A percentile compares a stretch with the other conserved stretches of the same genome.
phyloP scores from a whole-genome alignment of 2,113 vertebrate genomes.

The Reinhardtius hippoglossoides region DNA sequence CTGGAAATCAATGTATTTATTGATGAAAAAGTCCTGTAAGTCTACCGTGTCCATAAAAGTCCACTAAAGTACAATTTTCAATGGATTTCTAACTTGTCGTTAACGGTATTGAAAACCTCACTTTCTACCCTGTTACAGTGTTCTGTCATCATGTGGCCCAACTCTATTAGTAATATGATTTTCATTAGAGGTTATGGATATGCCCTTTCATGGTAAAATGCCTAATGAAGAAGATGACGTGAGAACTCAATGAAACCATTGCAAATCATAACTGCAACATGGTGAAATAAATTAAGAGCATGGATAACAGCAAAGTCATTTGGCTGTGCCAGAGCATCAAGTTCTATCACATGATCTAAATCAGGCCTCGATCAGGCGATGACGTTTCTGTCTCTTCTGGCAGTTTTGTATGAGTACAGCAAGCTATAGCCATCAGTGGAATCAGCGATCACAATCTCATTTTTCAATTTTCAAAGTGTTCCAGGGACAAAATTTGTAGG shows the following conservation, averaged over 20 bases:
- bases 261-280: conserved; percentile 31
- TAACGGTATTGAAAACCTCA: background rate
- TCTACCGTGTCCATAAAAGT: background rate
- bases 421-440: conserved; percentile 50
- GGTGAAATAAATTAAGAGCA: conserved; percentile 13
- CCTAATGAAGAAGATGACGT: conserved; percentile 2
- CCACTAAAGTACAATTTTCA: background rate
- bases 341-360: conserved; percentile 64
- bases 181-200: conserved; percentile 4
- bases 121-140: background rate
- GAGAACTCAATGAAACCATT: background rate
- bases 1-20: too few species aligned
- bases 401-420: conserved; percentile 51
- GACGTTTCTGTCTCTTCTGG: conserved; percentile 55
- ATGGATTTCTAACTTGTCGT: background rate
- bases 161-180: background rate
- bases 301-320: conserved; percentile 57
- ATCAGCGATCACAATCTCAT: background rate
- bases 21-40: too few species aligned
- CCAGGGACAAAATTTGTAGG: too few species aligned
- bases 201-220: conserved; percentile 33
- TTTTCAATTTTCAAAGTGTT: too few species aligned
- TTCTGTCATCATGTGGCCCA: background rate
- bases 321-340: conserved; percentile 63
- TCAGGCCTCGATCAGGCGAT: conserved; percentile 39